These are phyloP conservation scores for Alligator mississippiensis DNA, from an alignment of 2,113 vertebrate genomes.

Conservation along the genomic window DNA sequence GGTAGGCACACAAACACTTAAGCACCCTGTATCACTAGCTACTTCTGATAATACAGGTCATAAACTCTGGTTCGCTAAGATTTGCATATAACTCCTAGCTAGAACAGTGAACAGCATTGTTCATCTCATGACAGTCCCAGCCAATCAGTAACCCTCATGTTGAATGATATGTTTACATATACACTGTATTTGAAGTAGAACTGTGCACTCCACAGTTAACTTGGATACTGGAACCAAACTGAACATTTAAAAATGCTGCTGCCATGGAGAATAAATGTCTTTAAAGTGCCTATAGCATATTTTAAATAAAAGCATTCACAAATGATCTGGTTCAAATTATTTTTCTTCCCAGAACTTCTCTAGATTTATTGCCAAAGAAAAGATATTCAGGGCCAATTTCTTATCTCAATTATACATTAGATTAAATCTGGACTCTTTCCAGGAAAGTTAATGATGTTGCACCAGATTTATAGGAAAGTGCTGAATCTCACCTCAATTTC, in stretches of 20 bases:
- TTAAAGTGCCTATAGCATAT: constrained; percentile 49
- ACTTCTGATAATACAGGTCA: not conserved
- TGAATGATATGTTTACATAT: not conserved
- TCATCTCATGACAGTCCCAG: not conserved
- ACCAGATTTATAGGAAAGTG: constrained; percentile 19
- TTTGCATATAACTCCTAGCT: not conserved
- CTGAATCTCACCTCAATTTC: constrained; percentile 37
- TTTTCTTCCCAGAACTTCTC: constrained; percentile 57
- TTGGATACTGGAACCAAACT: constrained; percentile 55
- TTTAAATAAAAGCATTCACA: constrained; percentile 60
- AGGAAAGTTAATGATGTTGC: constrained; percentile 42
- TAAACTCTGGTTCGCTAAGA: not conserved
- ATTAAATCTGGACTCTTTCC: constrained; percentile 55
- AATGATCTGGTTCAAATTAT: constrained; percentile 60
- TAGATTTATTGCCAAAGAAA: constrained; percentile 66
- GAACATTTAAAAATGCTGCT: constrained; percentile 67
- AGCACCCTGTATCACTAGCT: not conserved
- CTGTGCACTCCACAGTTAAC: constrained; percentile 63
- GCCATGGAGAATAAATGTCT: constrained; percentile 51
- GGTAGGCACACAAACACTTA: not conserved
- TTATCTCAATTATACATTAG: constrained; percentile 62
- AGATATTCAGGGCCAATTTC: constrained; percentile 59
- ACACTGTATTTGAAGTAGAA: not conserved
- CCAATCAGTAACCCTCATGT: not conserved
- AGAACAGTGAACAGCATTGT: not conserved